These are phyloP conservation scores for Stegodyphus dumicola DNA, from an alignment of 1,140 invertebrate genomes.

Conservation along the genomic window DNA sequence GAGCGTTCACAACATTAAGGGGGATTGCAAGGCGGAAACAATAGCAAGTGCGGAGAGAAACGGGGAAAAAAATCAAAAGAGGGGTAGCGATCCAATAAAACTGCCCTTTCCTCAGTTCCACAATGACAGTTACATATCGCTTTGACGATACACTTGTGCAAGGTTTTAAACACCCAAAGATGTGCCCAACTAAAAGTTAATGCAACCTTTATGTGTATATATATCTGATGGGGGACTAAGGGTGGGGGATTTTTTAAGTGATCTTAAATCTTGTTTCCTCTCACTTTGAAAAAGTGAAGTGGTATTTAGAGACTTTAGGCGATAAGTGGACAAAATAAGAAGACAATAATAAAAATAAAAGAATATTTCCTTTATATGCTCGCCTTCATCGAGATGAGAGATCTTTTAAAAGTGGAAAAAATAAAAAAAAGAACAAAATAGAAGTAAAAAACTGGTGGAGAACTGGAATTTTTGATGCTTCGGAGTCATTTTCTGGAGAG, in stretches of 20 bases:
- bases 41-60: background rate
- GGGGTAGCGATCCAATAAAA: background rate
- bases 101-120: conserved; percentile 5
- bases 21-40: background rate
- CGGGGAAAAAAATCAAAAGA: background rate
- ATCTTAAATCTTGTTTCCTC: conserved; percentile 58
- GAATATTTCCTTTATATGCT: no score
- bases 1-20: conserved; percentile 22
- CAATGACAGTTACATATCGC: conserved; percentile 56
- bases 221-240: background rate
- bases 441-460: no score
- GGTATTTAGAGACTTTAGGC: conserved; percentile 38
- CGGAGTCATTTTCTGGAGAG: background rate
- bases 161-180: conserved; percentile 41
- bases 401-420: no score
- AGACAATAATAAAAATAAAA: background rate
- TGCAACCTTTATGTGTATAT: background rate
- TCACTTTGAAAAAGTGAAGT: conserved; percentile 59
- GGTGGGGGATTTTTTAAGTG: conserved; percentile 42
- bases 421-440: no score
- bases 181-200: background rate
- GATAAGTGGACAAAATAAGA: conserved; percentile 36
- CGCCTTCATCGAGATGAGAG: no score
- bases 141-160: conserved; percentile 36
- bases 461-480: background rate